These are phyloP conservation scores for Malurus elegans DNA, from an alignment of 2,113 vertebrate genomes.

Conservation along the genomic window DNA sequence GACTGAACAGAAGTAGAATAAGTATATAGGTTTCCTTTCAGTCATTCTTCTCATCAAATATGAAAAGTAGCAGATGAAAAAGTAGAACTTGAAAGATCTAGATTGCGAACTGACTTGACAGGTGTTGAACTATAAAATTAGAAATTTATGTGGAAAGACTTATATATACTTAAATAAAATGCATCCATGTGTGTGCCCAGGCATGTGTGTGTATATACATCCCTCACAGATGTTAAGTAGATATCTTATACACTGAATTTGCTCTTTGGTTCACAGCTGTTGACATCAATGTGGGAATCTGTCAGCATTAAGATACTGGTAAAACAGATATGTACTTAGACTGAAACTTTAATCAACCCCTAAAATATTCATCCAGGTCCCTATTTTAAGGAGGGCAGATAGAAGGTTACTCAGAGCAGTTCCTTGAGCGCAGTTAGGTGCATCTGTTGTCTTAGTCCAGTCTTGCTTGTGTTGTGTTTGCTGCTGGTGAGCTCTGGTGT, in stretches of 20 bases:
- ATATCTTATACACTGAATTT: background rate
- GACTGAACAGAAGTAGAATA: background rate
- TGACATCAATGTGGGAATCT: background rate
- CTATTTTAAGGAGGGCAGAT: background rate
- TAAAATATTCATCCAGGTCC: background rate
- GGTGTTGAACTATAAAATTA: background rate
- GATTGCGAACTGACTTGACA: background rate
- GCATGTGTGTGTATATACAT: accelerated
- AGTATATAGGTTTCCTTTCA: background rate
- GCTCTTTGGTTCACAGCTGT: background rate
- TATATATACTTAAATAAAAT: background rate
- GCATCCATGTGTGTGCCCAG: background rate
- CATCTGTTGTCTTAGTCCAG: background rate
- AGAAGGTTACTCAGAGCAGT: background rate
- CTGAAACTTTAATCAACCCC: background rate
- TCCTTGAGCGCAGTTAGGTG: background rate
- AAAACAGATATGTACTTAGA: background rate
- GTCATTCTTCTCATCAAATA: background rate
- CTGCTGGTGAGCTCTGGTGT: background rate
- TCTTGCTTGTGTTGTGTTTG: background rate
- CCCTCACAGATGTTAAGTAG: background rate
- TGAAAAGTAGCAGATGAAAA: background rate
- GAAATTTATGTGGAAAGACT: background rate
- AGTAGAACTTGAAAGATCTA: background rate
- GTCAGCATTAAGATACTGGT: background rate